Base-by-base conservation (phyloP, 2,113 vertebrate genomes). In the Rhea americana region DNA sequence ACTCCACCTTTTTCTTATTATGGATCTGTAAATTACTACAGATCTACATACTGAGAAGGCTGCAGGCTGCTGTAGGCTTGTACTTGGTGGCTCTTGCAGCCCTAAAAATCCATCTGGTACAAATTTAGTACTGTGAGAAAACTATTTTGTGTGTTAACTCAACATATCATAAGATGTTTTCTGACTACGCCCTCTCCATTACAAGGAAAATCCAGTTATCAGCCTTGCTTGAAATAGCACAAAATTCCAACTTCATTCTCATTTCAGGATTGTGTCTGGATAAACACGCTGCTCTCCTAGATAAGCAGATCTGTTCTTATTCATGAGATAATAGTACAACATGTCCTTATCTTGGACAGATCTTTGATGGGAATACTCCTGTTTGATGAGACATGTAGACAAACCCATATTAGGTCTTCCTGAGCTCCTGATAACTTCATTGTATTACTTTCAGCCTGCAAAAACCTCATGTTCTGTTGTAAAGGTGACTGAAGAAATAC, bases 261-360 rank as follows among this genome's bases (percentile, higher is more conserved):
- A 67, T 73, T 61, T 93, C 78, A 90, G 87, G 37, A 50, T 10
- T 30, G n/a, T 89, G 80, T 79, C 82, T 79, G 71, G 88, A 62
- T 82, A 87, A 96, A 90, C 91, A 95, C 1, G 4, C 4, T 85
- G 94, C 79, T 84, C 4, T 9, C 76, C 88, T 18, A 96, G 96
- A 95, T 93, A 94, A 92, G 95, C 11, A 4, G 39, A 58, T 59
- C 48, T 93, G 75, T 87, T 91, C 86, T 55, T 73, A 89, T 45
- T 84, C 66, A 50, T 48, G 30, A 65, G 45, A 20, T 47, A 73
- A 26, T 83, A 81, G 55, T 72, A 95, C 92, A 79, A 3, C 5
- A 20, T 43, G 93, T 91, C 75, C 94, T 95, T 92, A 95, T 96
- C 96, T 48, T 41, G 30, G 58, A 13, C 73, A 16, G 19, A 82